A percentile compares a stretch with the other conserved stretches of the same genome.
Conservation (phyloP, 2,797 vertebrate species). For the Mormyrops attenuatus region DNA sequence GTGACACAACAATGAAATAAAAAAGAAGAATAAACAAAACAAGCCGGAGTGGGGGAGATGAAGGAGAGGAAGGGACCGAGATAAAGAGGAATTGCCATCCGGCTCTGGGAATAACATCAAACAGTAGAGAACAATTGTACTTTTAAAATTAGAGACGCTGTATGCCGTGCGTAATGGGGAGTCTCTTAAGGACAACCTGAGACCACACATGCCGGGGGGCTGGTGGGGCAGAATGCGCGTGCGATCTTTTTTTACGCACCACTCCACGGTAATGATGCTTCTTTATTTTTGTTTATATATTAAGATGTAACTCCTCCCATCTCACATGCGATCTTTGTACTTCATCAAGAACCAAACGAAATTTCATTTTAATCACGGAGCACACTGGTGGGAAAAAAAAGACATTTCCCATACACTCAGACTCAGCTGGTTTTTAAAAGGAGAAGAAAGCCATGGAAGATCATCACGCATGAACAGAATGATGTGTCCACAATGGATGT, state of each 20-base stretch:
- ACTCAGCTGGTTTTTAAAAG: neutral
- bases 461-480: slow-evolving; percentile 44
- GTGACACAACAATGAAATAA: neutral
- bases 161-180: neutral
- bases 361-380: neutral
- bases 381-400: neutral
- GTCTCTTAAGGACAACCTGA: neutral
- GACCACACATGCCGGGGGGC: neutral
- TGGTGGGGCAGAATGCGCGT: neutral
- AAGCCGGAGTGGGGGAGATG: neutral
- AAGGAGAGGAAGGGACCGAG: neutral
- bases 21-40: neutral
- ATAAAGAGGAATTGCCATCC: neutral
- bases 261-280: neutral
- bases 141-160: neutral
- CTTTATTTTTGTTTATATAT: neutral
- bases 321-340: neutral
- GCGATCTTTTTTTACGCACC: neutral
- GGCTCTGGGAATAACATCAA: slow-evolving; percentile 13
- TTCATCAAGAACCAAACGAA: neutral
- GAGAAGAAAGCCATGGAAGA: slow-evolving; percentile 27
- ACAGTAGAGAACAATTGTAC: neutral
- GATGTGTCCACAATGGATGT: slow-evolving; percentile 57
- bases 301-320: neutral
- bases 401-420: neutral